Evolutionary conservation across 37 sponge, comb jelly and placozoan species (phyloP).

Genomic region (Tethya wilhelma): DNA sequence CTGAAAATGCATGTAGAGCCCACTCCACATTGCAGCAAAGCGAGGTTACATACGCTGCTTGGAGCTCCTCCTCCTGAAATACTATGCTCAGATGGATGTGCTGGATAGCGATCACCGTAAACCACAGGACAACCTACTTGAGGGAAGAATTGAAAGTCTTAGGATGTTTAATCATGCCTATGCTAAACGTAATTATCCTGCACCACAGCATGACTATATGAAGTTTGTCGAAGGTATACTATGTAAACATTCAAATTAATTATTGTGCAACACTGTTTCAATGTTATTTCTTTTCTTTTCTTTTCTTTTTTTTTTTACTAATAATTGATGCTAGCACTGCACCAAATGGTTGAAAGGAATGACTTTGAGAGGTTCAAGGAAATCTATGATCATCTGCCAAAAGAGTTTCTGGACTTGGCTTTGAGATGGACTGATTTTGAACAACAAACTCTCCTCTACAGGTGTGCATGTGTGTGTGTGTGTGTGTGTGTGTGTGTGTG

Average conservation of each 20-base stretch:
- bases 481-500: constrained; percentile 7
- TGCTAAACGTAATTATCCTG: constrained; percentile 39
- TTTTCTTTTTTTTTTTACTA: neutral
- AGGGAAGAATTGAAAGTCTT: constrained; percentile 50
- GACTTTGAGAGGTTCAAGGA: constrained; percentile 11
- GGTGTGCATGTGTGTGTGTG: constrained; percentile 6
- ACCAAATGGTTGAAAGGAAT: constrained; percentile 9
- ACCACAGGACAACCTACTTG: constrained; percentile 48
- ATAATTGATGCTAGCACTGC: constrained; percentile 16
- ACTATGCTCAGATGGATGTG: constrained; percentile 36
- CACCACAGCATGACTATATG: constrained; percentile 36
- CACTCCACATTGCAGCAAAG: constrained; percentile 70
- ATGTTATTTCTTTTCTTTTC: neutral
- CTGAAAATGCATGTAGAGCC: too few species aligned
- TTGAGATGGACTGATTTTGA: constrained; percentile 50
- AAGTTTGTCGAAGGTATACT: constrained; percentile 47
- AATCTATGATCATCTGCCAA: constrained; percentile 26
- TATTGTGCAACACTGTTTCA: too few species aligned
- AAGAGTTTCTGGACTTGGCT: constrained; percentile 33
- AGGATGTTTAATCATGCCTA: constrained; percentile 37
- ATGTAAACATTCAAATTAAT: too few species aligned
- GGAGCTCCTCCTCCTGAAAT: constrained; percentile 50
- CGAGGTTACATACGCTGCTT: constrained; percentile 50
- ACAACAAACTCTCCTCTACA: constrained; percentile 45
- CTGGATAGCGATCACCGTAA: constrained; percentile 30